phyloP scores from a whole-genome alignment of 2,797 vertebrate genomes.

The Buceros bicornis region DNA sequence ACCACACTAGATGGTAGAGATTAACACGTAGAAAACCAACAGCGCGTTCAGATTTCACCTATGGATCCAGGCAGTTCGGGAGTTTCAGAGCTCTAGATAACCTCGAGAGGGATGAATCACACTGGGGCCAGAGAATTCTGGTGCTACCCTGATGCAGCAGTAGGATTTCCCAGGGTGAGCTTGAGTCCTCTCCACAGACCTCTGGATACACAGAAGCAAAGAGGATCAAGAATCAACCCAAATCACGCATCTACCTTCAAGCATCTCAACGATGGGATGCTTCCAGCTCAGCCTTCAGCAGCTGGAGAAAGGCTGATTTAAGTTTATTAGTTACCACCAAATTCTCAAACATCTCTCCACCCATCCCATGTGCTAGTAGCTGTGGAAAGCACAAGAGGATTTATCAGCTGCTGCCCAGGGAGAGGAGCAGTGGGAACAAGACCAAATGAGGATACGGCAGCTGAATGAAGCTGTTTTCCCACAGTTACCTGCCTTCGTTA shows the following conservation, averaged over 20 bases:
- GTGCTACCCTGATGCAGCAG: background rate
- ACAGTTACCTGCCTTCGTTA: background rate
- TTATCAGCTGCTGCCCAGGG: background rate
- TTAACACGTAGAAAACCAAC: background rate
- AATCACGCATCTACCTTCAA: background rate
- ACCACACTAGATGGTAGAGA: background rate
- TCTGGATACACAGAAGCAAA: background rate
- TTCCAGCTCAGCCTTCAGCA: background rate
- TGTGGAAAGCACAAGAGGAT: background rate
- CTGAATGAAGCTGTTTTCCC: background rate
- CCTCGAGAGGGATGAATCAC: background rate
- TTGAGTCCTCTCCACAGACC: background rate
- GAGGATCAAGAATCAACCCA: background rate
- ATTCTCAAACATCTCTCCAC: background rate
- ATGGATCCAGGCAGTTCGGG: background rate
- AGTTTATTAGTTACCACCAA: background rate
- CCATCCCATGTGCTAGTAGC: background rate
- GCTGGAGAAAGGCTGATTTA: background rate
- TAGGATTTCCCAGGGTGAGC: background rate
- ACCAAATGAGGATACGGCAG: background rate
- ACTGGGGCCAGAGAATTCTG: background rate
- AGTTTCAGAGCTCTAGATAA: background rate
- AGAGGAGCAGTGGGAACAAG: background rate
- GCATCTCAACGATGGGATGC: background rate
- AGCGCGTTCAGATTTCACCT: background rate